Evolutionary conservation across 2,113 vertebrate species (phyloP).

Genomic region (Antechinus flavipes): DNA sequence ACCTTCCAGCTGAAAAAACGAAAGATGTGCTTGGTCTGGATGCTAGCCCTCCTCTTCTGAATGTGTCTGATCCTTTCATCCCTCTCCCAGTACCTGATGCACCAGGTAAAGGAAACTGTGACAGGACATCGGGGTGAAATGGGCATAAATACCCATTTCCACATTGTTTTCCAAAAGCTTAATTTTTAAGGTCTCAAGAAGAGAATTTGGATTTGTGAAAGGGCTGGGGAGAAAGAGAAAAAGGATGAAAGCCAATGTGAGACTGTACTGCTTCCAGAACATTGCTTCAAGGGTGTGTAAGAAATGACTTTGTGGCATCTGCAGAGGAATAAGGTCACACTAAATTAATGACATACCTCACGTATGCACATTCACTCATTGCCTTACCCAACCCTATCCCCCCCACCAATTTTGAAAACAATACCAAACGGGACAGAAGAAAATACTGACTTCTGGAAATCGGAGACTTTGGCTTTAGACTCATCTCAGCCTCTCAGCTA

Average conservation of each 20-base stretch:
- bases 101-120: constrained; percentile 87
- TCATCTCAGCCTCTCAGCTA: not conserved
- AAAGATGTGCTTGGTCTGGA: constrained; percentile 88
- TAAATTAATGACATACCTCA: not conserved
- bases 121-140: constrained; percentile 8
- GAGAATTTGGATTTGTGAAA: constrained; percentile 13
- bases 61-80: constrained; percentile 91
- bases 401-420: not conserved
- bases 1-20: constrained; percentile 86
- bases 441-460: not conserved
- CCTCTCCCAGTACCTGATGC: constrained; percentile 89
- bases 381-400: not conserved
- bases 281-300: not conserved
- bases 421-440: not conserved
- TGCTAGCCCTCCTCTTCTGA: constrained; percentile 86
- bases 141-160: constrained; percentile 1
- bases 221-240: not conserved
- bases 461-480: not conserved
- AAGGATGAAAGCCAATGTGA: not conserved
- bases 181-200: constrained; percentile 33
- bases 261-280: not conserved
- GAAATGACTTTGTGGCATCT: not conserved
- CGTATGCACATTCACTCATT: not conserved
- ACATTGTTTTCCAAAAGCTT: constrained; percentile 27
- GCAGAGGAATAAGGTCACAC: not conserved